phyloP scores from a whole-genome alignment of 1,140 invertebrate species.

The Pollicipes pollicipes region DNA sequence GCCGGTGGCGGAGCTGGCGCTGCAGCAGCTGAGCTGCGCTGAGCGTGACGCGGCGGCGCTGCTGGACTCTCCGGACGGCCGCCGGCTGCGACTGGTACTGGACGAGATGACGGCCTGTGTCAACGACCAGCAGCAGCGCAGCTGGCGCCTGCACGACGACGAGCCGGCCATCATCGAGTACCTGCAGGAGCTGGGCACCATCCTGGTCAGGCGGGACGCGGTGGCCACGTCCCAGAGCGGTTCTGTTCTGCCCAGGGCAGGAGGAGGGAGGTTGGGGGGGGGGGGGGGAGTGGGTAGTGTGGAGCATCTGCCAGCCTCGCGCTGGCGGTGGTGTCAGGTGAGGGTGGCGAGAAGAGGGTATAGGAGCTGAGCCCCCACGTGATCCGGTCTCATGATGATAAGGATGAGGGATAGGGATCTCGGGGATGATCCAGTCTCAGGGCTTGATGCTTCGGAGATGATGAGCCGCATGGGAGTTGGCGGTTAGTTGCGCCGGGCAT shows the following conservation, averaged over 20 bases:
- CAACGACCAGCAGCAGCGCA: constrained; percentile 78
- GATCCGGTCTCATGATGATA: no score
- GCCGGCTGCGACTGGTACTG: constrained; percentile 56
- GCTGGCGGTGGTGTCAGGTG: not conserved
- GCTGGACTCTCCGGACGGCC: constrained; percentile 44
- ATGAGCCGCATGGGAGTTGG: no score
- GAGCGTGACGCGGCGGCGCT: constrained; percentile 4
- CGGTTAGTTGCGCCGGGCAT: no score
- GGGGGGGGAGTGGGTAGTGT: constrained; percentile 41
- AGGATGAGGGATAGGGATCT: no score
- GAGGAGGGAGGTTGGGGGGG: constrained; percentile 58
- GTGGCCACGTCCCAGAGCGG: not conserved
- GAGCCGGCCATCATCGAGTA: constrained; percentile 64
- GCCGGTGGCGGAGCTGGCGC: no score
- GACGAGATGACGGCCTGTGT: constrained; percentile 62
- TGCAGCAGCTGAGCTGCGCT: no score
- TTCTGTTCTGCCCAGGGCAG: constrained; percentile 49
- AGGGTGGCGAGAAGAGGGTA: no score
- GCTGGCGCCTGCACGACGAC: constrained; percentile 82
- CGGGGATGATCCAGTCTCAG: no score
- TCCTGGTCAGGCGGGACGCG: constrained; percentile 43
- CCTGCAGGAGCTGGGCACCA: constrained; percentile 64
- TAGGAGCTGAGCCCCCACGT: no score
- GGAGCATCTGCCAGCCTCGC: not conserved
- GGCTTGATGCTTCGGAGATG: no score